Base-by-base conservation (phyloP, 2,888 invertebrate genomes). In the Drosophila anceps region DNA sequence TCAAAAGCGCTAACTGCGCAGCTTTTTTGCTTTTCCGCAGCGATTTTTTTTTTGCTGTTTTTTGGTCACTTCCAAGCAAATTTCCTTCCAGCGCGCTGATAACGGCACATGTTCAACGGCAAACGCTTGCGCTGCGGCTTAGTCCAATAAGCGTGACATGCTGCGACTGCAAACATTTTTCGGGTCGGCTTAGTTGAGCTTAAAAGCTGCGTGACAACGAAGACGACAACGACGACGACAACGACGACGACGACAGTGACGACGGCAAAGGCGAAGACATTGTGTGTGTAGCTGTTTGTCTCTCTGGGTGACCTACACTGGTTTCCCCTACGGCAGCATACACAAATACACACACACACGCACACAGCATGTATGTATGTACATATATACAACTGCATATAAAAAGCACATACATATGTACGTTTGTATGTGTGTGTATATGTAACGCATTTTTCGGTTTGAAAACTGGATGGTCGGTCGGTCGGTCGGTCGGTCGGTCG, bases 251-350 rank as follows among this genome's bases (percentile, higher is more conserved):
- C 53, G 31, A 31, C 53, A 43, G 43, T 57, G 18, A 31, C 43
- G 61, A 50, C 33, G 57, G 5, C 50, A 33, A 33, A 33, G 39
- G 13, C 48, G 43, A 72, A 67, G 57, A 61, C 60, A 64, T 71
- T 77, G 60, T 72, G 39, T 65, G 24, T n/a, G 50, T 46, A 53
- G 73, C 76, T 68, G 76, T 65, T 69, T 76, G 77, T 69, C 71
- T 81, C 81, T 71, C 80, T 57, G 57, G 69, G 69, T 81, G 81
- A 82, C 81, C 81, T 83, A 81, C 81, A 82, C 83, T 82, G 69
- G 65, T 76, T 71, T 65, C 79, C 74, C 78, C 81, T 78, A 63
- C 60, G 64, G 57, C 61, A 43, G 39, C 44, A 60, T 57, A 63
- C 43, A 69, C 41, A 58, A 41, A 35, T 29, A 27, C 41, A n/a